Evolutionary conservation across 2,888 invertebrate genomes (phyloP).

Genomic region (Xylota sylvarum): DNA sequence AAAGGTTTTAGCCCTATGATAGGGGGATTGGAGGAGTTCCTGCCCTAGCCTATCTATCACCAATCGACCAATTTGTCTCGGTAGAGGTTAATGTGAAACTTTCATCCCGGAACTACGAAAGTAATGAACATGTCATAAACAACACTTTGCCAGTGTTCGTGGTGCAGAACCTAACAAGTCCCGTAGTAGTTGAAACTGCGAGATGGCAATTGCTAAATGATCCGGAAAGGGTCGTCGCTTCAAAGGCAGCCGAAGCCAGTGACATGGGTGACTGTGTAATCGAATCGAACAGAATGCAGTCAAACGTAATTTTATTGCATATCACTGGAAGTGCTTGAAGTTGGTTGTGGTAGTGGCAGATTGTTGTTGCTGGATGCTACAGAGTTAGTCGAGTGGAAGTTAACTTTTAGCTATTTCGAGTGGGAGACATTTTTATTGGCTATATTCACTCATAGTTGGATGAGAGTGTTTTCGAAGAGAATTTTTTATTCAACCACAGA

Average conservation of each 20-base stretch:
- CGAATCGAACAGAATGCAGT: conserved; percentile 77
- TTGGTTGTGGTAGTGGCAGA: conserved; percentile 26
- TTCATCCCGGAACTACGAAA: conserved; percentile 57
- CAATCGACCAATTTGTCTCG: conserved; percentile 72
- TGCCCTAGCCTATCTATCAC: conserved; percentile 39
- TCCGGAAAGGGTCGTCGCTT: conserved; percentile 72
- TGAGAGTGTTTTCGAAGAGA: background rate
- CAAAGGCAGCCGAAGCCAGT: conserved; percentile 63
- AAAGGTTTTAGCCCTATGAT: conserved; percentile 20
- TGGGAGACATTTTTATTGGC: conserved; percentile 66
- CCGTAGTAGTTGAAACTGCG: conserved; percentile 30
- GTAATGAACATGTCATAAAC: conserved; percentile 77
- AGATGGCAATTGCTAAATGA: conserved; percentile 72
- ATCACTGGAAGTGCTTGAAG: conserved; percentile 55
- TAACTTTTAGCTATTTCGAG: conserved; percentile 60
- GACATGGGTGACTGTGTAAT: conserved; percentile 77
- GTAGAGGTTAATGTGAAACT: conserved; percentile 61
- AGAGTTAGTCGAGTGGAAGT: conserved; percentile 63
- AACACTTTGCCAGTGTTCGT: conserved; percentile 63
- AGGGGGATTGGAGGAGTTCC: conserved; percentile 34
- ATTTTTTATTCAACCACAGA: no score
- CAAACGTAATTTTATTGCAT: conserved; percentile 77
- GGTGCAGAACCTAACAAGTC: conserved; percentile 65
- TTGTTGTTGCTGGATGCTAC: conserved; percentile 45
- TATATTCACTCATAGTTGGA: conserved; percentile 53